Evolutionary conservation across 2,113 vertebrate species (phyloP).

Genomic region (rabbit (Oryctolagus cuniculus)): DNA sequence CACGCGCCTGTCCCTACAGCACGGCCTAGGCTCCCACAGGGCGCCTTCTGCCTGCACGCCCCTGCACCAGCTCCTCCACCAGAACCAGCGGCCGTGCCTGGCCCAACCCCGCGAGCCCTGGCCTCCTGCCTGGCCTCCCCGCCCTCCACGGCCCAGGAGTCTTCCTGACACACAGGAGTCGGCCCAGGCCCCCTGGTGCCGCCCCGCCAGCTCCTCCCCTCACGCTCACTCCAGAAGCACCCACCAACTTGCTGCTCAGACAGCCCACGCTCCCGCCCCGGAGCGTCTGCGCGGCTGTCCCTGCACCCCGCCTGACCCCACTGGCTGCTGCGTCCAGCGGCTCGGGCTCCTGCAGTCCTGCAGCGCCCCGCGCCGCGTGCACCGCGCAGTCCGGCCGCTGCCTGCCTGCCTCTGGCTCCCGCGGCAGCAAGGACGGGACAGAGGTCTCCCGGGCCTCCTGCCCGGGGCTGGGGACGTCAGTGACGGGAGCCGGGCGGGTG

Average conservation of each 20-base stretch:
- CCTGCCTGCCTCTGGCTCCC: background rate
- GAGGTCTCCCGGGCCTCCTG: conserved; percentile 59
- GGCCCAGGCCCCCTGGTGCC: too few relatives aligned
- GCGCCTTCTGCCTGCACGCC: background rate
- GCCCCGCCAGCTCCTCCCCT: too few relatives aligned
- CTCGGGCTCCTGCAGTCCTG: background rate
- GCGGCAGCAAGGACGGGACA: conserved; percentile 29
- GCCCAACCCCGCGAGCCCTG: too few relatives aligned
- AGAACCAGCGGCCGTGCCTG: background rate
- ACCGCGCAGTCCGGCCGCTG: background rate
- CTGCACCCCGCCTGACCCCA: background rate
- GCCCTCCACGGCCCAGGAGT: background rate
- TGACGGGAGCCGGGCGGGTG: conserved; percentile 82
- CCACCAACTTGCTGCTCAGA: background rate
- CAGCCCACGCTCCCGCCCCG: background rate
- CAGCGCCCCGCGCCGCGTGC: background rate
- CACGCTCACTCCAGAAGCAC: background rate
- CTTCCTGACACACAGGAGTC: background rate
- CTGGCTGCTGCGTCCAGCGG: background rate
- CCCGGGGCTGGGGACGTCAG: conserved; percentile 77
- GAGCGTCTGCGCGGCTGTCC: background rate
- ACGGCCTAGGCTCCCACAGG: background rate
- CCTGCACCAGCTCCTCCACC: background rate
- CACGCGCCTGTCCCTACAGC: background rate
- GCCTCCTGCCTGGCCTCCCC: background rate